Conservation (phyloP, 2,113 vertebrate species). For the Naja naja region DNA sequence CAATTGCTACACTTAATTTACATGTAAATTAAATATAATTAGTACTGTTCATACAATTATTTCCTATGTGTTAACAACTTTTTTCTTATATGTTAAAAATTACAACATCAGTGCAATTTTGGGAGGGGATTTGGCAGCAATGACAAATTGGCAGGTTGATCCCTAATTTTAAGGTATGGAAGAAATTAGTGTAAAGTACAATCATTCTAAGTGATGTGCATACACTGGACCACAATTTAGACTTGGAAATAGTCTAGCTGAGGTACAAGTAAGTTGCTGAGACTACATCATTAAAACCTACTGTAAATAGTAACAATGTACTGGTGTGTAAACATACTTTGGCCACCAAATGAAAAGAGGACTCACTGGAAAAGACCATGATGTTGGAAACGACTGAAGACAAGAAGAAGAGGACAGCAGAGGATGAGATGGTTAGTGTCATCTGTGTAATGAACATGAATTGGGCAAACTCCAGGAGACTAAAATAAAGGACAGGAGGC, state of each 20-base stretch:
- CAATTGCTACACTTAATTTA: neutral
- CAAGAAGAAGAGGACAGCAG: no score
- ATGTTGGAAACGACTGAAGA: no score
- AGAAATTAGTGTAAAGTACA: neutral
- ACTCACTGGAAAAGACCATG: no score
- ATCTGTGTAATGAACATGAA: no score
- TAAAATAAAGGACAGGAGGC: no score
- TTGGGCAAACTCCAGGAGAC: no score
- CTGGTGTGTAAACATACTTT: no score
- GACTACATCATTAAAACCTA: neutral
- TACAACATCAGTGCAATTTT: neutral
- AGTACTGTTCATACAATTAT: neutral
- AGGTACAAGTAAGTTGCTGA: neutral
- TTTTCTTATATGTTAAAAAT: neutral
- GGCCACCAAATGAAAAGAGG: no score
- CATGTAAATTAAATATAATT: neutral
- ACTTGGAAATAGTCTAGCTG: neutral
- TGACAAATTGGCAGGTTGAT: neutral
- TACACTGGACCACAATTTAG: neutral
- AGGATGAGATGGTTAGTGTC: neutral
- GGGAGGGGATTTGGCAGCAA: neutral
- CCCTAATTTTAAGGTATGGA: neutral
- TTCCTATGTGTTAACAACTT: neutral
- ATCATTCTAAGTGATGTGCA: neutral
- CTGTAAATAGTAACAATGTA: neutral